Percentiles rank a stretch among this genome's conserved stretches.
Conservation (phyloP, 2,113 vertebrate species). For the Mesitornis unicolor region DNA sequence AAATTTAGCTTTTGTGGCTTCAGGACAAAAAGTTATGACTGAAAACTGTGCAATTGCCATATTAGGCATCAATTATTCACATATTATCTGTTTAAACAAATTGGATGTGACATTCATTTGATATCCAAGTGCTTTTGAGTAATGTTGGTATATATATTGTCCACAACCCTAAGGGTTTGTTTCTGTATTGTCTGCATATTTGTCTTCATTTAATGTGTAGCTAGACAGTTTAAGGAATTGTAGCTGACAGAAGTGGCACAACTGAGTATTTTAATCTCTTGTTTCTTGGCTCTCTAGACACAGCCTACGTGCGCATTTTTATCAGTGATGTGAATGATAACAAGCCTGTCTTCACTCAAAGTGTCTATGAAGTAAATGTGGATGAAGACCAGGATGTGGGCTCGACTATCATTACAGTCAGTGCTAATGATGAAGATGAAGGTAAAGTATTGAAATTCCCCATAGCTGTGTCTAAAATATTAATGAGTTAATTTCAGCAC, state of each 20-base stretch:
- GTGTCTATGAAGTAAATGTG: constrained; percentile 79
- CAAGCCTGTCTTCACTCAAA: constrained; percentile 81
- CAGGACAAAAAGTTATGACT: not conserved
- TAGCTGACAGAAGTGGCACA: constrained; percentile 75
- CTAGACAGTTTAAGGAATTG: constrained; percentile 61
- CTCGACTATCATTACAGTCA: constrained; percentile 80
- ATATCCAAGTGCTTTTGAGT: constrained; percentile 64
- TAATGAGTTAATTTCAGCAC: not conserved
- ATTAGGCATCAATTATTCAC: constrained; percentile 73
- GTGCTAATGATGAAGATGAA: constrained; percentile 86
- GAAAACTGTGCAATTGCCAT: constrained; percentile 18
- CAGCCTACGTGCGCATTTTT: constrained; percentile 81
- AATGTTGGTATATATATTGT: constrained; percentile 44
- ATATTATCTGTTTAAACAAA: constrained; percentile 69
- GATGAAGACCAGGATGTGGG: constrained; percentile 86
- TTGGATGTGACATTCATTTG: constrained; percentile 72
- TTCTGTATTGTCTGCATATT: constrained; percentile 68
- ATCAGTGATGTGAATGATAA: constrained; percentile 90
- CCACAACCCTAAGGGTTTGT: constrained; percentile 63
- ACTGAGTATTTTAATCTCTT: constrained; percentile 45
- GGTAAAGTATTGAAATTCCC: constrained; percentile 65
- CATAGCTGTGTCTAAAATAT: not conserved
- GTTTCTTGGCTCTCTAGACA: constrained; percentile 75
- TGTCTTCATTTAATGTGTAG: constrained; percentile 63
- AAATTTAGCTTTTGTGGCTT: constrained; percentile 17